Percentiles rank a stretch among this genome's conserved stretches.
These are phyloP conservation scores for Lasioglossum lativentre DNA, from an alignment of 2,888 invertebrate species.

Conservation along the genomic window DNA sequence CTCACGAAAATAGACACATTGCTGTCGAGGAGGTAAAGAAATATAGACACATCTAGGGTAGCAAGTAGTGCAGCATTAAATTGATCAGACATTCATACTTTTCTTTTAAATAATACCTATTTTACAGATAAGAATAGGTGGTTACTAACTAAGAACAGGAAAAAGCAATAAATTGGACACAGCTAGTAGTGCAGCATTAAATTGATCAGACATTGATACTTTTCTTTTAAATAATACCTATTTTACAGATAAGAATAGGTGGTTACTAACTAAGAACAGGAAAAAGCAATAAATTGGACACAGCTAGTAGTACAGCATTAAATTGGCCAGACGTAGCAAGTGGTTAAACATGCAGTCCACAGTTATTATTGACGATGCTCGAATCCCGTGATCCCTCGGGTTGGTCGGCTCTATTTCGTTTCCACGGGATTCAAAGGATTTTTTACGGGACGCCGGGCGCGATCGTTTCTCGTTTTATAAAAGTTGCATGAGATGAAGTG, in stretches of 20 bases:
- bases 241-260: background rate
- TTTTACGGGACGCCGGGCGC: conserved; percentile 23
- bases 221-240: background rate
- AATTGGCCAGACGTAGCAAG: too few relatives aligned
- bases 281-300: background rate
- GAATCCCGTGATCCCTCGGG: background rate
- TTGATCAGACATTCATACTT: background rate
- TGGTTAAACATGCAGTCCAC: background rate
- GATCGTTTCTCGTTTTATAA: conserved; percentile 54
- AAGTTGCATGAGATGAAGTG: conserved; percentile 48
- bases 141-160: background rate
- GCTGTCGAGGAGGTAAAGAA: background rate
- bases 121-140: background rate
- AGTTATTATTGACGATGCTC: background rate
- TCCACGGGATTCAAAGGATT: conserved; percentile 44
- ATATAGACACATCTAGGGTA: background rate
- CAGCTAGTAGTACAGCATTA: too few relatives aligned
- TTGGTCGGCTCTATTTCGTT: background rate
- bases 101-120: background rate
- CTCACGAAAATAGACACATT: background rate
- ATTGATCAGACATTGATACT: background rate
- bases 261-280: background rate
- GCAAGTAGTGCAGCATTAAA: background rate
- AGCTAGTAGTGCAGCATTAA: too few relatives aligned
- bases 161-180: background rate